A percentile compares a stretch with the other conserved stretches of the same genome.
Conservation (phyloP, 1,140 invertebrate genomes). For the Drosophila santomea region DNA sequence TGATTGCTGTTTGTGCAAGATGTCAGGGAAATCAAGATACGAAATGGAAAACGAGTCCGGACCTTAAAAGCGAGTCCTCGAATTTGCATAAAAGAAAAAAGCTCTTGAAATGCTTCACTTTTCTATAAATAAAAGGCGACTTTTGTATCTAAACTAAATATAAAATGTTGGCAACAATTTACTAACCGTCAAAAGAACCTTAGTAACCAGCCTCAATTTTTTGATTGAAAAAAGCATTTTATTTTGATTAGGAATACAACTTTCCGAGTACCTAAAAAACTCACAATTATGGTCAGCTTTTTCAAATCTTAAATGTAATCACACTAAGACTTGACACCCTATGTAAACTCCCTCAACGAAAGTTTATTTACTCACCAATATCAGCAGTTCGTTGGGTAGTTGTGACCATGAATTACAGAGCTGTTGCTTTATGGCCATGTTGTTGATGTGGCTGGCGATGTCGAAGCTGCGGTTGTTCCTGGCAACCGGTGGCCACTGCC, state of each 20-base stretch:
- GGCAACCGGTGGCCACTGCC: constrained; percentile 34
- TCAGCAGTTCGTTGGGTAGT: constrained; percentile 62
- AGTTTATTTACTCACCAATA: constrained; percentile 55
- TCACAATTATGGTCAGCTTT: background rate
- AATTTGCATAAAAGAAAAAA: background rate
- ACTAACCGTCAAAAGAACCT: too few species aligned
- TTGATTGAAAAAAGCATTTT: too few species aligned
- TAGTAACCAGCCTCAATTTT: too few species aligned
- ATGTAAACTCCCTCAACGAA: background rate
- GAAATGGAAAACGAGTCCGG: background rate
- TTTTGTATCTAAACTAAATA: too few species aligned
- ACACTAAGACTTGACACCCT: background rate
- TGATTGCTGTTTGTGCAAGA: constrained; percentile 35
- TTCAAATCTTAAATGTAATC: background rate
- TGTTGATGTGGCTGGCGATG: constrained; percentile 53
- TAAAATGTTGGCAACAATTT: too few species aligned
- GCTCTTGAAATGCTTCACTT: background rate
- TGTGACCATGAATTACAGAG: constrained; percentile 70
- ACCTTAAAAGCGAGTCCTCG: background rate
- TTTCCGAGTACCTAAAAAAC: too few species aligned
- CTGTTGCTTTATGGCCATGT: constrained; percentile 76
- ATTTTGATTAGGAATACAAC: too few species aligned
- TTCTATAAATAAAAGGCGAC: too few species aligned
- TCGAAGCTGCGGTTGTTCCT: constrained; percentile 49
- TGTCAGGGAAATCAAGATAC: constrained; percentile 38